Conservation (phyloP, 2,797 vertebrate genomes). For the Pelochelys cantorii region DNA sequence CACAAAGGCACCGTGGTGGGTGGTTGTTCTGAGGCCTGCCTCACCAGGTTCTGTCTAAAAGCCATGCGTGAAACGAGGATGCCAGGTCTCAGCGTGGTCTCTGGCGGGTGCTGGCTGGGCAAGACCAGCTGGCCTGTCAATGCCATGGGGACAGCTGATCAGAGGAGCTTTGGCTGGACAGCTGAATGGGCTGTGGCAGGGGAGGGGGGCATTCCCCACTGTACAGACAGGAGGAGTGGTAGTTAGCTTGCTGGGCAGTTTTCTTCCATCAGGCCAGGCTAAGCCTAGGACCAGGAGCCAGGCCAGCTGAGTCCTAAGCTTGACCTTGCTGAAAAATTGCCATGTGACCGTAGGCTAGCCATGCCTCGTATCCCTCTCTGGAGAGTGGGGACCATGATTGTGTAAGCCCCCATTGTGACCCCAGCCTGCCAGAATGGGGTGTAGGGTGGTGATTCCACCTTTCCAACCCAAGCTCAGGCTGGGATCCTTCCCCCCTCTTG, state of each 20-base stretch:
- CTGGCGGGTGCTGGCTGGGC: background rate
- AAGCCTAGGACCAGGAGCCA: background rate
- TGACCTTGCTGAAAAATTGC: background rate
- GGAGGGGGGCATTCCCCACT: too few relatives aligned
- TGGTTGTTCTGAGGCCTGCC: too few relatives aligned
- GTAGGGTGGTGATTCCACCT: background rate
- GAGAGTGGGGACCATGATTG: background rate
- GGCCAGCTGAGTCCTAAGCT: background rate
- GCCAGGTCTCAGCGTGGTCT: background rate
- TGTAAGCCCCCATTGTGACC: background rate
- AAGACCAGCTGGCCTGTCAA: background rate
- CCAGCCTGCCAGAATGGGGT: background rate
- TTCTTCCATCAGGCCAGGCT: background rate
- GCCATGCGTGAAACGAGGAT: too few relatives aligned
- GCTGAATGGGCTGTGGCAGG: background rate
- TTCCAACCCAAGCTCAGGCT: background rate
- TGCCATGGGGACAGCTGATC: background rate
- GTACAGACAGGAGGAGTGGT: too few relatives aligned
- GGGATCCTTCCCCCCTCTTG: background rate
- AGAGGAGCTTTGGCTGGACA: background rate
- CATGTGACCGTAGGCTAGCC: background rate
- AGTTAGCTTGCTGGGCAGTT: background rate
- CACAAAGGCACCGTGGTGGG: too few relatives aligned
- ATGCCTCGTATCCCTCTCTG: background rate
- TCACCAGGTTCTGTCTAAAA: too few relatives aligned